Evolutionary conservation across 2,797 vertebrate genomes (phyloP).

Genomic region (Neomorphus geoffroyi): DNA sequence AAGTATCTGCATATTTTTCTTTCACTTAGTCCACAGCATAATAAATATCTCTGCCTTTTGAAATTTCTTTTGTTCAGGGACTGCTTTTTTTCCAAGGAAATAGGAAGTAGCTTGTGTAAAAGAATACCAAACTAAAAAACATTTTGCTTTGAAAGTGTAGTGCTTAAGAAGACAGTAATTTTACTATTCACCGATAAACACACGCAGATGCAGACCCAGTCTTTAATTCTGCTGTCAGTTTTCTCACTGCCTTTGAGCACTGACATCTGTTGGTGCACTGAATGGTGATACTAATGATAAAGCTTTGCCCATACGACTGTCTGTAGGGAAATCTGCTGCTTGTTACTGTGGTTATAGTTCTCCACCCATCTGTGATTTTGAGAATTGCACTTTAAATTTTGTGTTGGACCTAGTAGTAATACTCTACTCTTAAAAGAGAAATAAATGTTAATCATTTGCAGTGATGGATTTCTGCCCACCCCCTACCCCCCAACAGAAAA

Average conservation of each 20-base stretch:
- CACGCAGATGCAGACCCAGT: not conserved
- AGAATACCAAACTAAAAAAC: not conserved
- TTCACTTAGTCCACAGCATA: not conserved
- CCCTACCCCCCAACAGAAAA: not conserved
- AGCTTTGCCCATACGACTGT: not conserved
- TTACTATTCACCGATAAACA: not conserved
- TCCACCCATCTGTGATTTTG: slow-evolving; percentile 78
- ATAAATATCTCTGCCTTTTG: slow-evolving; percentile 16
- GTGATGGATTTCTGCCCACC: not conserved
- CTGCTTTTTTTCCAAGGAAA: slow-evolving; percentile 37
- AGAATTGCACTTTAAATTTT: slow-evolving; percentile 73
- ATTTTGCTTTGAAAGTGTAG: not conserved
- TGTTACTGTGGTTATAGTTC: slow-evolving; percentile 74
- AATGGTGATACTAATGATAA: slow-evolving; percentile 22
- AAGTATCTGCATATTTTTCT: slow-evolving; percentile 12
- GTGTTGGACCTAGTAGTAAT: not conserved
- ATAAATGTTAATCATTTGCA: not conserved
- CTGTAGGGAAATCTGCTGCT: slow-evolving; percentile 15
- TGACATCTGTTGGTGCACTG: slow-evolving; percentile 42
- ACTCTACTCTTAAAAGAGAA: not conserved
- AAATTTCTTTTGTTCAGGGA: slow-evolving; percentile 21
- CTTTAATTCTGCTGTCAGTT: not conserved
- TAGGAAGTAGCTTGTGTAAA: not conserved
- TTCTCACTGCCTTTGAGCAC: slow-evolving; percentile 38
- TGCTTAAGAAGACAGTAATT: slow-evolving; percentile 21